Percentiles rank a stretch among this genome's conserved stretches.
phyloP scores from a whole-genome alignment of 2,888 invertebrate genomes.

The Patella pellucida region DNA sequence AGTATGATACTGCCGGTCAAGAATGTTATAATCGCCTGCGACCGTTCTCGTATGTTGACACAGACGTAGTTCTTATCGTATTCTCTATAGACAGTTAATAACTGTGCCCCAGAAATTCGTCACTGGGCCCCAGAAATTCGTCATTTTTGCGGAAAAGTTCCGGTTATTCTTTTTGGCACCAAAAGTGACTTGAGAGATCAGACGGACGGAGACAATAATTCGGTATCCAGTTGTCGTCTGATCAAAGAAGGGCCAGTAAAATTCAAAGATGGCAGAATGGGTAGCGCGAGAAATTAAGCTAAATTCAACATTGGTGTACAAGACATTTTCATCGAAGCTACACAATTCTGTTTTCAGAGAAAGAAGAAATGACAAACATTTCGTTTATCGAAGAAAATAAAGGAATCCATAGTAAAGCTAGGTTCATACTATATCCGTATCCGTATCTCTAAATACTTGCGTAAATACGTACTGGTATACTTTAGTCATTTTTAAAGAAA shows the following conservation, averaged over 20 bases:
- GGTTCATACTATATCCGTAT: too few relatives aligned
- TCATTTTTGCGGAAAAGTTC: constrained; percentile 32
- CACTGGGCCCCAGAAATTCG: constrained; percentile 38
- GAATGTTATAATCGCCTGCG: constrained; percentile 38
- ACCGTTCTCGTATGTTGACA: constrained; percentile 33
- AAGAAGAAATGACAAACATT: neutral
- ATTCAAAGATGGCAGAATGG: constrained; percentile 22
- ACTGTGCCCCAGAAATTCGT: too few relatives aligned
- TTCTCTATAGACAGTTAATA: constrained; percentile 36
- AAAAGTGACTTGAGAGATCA: constrained; percentile 34
- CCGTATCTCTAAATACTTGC: too few relatives aligned
- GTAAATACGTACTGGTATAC: too few relatives aligned
- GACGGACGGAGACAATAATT: neutral
- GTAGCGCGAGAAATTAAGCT: constrained; percentile 29
- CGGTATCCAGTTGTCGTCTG: neutral
- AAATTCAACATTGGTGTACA: constrained; percentile 22
- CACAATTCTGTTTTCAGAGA: neutral
- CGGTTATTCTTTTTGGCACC: constrained; percentile 35
- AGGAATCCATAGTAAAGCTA: too few relatives aligned
- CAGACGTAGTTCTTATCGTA: constrained; percentile 35
- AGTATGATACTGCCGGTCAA: constrained; percentile 33
- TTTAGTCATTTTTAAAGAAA: too few relatives aligned
- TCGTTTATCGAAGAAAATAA: neutral
- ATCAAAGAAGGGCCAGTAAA: constrained; percentile 10
- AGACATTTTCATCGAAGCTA: constrained; percentile 16